Evolutionary conservation across 2,797 vertebrate species (phyloP).

Genomic region (Pygocentrus nattereri): DNA sequence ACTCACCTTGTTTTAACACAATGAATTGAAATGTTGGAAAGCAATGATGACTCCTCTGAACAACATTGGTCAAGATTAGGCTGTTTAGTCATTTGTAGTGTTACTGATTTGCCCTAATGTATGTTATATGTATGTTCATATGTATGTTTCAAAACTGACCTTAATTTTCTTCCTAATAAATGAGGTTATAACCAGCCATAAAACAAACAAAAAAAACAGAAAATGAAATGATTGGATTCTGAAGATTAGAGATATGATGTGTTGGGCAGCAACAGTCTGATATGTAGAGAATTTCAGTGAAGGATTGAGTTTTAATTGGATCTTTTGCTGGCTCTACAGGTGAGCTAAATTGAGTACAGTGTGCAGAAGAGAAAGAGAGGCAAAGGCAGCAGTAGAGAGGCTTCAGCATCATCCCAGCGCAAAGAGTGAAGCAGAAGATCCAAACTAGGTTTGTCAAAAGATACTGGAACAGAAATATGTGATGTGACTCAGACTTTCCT

Average conservation of each 20-base stretch:
- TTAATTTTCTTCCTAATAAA: too few species aligned
- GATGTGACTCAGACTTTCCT: slow-evolving; percentile 8
- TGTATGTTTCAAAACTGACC: too few species aligned
- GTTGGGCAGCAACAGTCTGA: not conserved
- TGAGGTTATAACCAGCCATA: too few species aligned
- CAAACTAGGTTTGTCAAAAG: slow-evolving; percentile 25
- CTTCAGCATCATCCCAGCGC: not conserved
- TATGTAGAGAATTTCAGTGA: not conserved
- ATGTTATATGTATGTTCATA: too few species aligned
- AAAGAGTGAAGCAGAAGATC: slow-evolving; percentile 15
- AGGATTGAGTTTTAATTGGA: slow-evolving; percentile 9
- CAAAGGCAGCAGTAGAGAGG: not conserved
- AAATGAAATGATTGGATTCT: not conserved
- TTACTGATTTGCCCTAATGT: too few species aligned
- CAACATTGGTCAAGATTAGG: too few species aligned
- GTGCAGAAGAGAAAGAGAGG: not conserved
- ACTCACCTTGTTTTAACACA: too few species aligned
- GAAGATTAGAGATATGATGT: slow-evolving; percentile 15
- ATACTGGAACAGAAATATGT: slow-evolving; percentile 15
- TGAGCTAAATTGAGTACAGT: not conserved
- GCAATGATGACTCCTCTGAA: too few species aligned
- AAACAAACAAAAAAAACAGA: too few species aligned
- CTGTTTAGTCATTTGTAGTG: too few species aligned
- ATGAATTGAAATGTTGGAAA: too few species aligned
- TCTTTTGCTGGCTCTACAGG: not conserved